Evolutionary conservation across 2,888 invertebrate species (phyloP).

Genomic region (Drosophila anomalata): DNA sequence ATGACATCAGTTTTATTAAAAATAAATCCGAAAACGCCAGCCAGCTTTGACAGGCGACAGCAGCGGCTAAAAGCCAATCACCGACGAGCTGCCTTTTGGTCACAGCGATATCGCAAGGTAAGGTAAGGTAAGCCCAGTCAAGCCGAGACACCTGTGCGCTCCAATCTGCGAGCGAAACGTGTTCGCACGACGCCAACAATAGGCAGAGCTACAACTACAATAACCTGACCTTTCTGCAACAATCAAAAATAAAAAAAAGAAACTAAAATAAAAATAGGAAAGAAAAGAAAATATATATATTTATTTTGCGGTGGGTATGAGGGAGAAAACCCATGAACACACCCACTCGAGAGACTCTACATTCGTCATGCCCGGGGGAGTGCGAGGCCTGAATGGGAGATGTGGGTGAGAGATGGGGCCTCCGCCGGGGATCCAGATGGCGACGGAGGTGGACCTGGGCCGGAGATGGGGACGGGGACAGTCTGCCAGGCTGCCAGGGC

Average conservation of each 20-base stretch:
- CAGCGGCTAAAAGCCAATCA: slow-evolving; percentile 60
- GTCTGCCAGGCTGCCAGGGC: slow-evolving; percentile 42
- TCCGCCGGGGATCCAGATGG: not conserved
- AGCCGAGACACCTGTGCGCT: slow-evolving; percentile 73
- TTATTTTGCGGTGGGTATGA: slow-evolving; percentile 4
- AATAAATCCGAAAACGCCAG: slow-evolving; percentile 59
- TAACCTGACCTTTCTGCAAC: slow-evolving; percentile 64
- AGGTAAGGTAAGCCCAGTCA: slow-evolving; percentile 16
- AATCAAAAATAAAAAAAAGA: slow-evolving; percentile 1
- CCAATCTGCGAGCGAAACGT: slow-evolving; percentile 66
- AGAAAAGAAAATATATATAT: slow-evolving; percentile 26
- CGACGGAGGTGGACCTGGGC: slow-evolving; percentile 1
- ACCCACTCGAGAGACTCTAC: slow-evolving; percentile 57
- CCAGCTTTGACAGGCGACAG: slow-evolving; percentile 61
- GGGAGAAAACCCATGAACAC: slow-evolving; percentile 43
- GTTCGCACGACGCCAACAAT: slow-evolving; percentile 75
- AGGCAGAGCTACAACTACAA: slow-evolving; percentile 49
- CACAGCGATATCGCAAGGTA: slow-evolving; percentile 8
- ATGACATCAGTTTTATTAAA: slow-evolving; percentile 59
- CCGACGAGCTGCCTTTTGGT: slow-evolving; percentile 34
- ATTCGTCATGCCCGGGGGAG: slow-evolving; percentile 49
- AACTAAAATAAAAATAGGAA: slow-evolving; percentile 30
- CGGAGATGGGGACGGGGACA: not conserved
- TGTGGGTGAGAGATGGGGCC: slow-evolving; percentile 31
- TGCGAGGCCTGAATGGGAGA: slow-evolving; percentile 4